Base-by-base conservation (phyloP, 1,140 invertebrate species). In the Hestina assimilis region DNA sequence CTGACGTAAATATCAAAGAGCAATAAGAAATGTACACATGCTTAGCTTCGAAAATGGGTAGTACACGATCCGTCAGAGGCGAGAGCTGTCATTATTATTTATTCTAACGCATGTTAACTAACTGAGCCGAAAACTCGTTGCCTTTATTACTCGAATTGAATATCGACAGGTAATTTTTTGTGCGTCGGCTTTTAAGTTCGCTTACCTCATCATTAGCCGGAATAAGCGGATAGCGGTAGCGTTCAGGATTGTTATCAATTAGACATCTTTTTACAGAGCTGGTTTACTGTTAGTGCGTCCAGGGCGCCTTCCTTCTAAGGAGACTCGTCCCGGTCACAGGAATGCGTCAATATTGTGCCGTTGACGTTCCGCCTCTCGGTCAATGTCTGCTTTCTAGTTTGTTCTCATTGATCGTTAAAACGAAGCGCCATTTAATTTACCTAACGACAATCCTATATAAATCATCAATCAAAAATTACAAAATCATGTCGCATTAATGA, bases 341-440 rank as follows among this genome's bases (percentile, higher is more conserved):
- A 81, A 83, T 81, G 80, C 69, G 64, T 75, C 80, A 78, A 79
- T 82, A 82, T 75, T 67, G 75, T 69, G 63, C 74, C 62, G 63
- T 59, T 60, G 50, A 56, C 54, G 58, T 38, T 59, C 66, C 60
- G 53, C 51, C 51, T 43, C 41, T 24, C 59, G 63, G 59, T 53
- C 58, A 60, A 58, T 51, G 66, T 55, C 61, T 63, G 69, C 70
- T 69, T 71, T 71, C 65, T 70, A 72, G 51, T 35, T 47, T 48
- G 53, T 62, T 51, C 57, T 28, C 51, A 66, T 66, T 66, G 64
- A 59, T 46, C 38, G 54, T 24, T 54, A 28, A 48, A 62, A 52
- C 38, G 6, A 20, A 17, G 15, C 38, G 50, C 45, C 45, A 41
- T 60, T 46, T 9, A 35, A 51, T 43, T 35, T 35, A 21, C 38